These are phyloP conservation scores for Orthonychiurus folsomi DNA, from an alignment of 2,888 invertebrate species.

Conservation along the genomic window DNA sequence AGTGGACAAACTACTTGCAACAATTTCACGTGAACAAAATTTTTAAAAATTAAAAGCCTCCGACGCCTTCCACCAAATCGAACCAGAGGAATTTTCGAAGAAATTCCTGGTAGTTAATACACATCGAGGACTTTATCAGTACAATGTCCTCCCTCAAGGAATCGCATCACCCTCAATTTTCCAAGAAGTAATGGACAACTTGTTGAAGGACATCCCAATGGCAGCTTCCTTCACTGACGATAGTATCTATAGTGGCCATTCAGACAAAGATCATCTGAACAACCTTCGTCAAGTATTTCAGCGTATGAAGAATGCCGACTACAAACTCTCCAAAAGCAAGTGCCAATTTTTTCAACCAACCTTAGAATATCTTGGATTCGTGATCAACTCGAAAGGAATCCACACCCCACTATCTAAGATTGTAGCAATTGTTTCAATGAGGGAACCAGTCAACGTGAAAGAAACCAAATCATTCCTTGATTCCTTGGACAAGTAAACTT, in stretches of 20 bases:
- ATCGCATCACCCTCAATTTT: slow-evolving; percentile 43
- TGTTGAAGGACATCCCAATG: slow-evolving; percentile 41
- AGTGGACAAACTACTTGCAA: slow-evolving; percentile 6
- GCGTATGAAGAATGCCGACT: neutral
- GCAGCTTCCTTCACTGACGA: slow-evolving; percentile 41
- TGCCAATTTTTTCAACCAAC: neutral
- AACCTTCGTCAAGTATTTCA: slow-evolving; percentile 8
- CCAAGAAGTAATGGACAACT: slow-evolving; percentile 42
- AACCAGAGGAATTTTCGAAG: slow-evolving; percentile 38
- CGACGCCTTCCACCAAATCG: slow-evolving; percentile 42
- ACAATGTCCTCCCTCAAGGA: slow-evolving; percentile 43
- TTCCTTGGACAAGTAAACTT: slow-evolving; percentile 10
- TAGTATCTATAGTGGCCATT: slow-evolving; percentile 29
- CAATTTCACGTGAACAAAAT: neutral
- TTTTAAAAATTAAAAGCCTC: slow-evolving; percentile 13
- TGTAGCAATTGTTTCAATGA: slow-evolving; percentile 5
- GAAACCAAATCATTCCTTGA: slow-evolving; percentile 7
- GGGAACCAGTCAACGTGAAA: neutral
- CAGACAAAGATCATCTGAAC: neutral
- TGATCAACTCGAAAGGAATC: neutral
- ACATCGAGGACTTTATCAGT: slow-evolving; percentile 41
- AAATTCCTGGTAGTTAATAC: slow-evolving; percentile 42
- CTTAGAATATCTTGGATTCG: slow-evolving; percentile 2
- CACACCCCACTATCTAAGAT: neutral
- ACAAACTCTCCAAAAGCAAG: neutral